These are phyloP conservation scores for Bagarius yarrelli DNA, from an alignment of 2,113 vertebrate species.

Conservation along the genomic window DNA sequence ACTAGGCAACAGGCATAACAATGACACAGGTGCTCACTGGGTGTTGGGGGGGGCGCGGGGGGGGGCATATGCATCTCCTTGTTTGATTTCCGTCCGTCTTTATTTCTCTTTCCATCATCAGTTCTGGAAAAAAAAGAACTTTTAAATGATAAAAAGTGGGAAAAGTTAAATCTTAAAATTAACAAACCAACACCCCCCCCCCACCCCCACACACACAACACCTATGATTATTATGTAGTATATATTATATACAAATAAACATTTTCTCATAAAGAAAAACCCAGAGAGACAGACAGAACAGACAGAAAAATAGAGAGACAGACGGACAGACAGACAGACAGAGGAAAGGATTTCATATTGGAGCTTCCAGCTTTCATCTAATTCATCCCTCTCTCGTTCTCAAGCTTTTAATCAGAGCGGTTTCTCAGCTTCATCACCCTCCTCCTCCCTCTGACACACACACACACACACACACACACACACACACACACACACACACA, in stretches of 20 bases:
- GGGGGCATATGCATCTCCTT: background rate
- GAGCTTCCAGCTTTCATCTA: constrained; percentile 24
- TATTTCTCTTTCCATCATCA: constrained; percentile 10
- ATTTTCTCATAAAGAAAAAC: background rate
- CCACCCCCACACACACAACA: too few species aligned
- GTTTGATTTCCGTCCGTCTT: background rate
- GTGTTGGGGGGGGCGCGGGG: background rate
- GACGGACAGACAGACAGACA: background rate
- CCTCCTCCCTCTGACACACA: constrained; percentile 37
- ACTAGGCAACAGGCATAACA: constrained; percentile 81
- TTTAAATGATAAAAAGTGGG: background rate
- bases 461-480: constrained; percentile 33
- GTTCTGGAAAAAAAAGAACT: background rate
- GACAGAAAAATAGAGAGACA: background rate
- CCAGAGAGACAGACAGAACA: background rate
- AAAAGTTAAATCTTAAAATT: background rate
- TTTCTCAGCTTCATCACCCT: constrained; percentile 40
- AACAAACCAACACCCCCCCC: too few species aligned
- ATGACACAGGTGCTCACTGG: constrained; percentile 74
- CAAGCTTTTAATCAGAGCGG: constrained; percentile 39
- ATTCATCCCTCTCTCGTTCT: constrained; percentile 6
- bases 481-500: constrained; percentile 52
- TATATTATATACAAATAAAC: too few species aligned
- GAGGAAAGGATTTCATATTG: background rate
- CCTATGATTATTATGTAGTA: too few species aligned